Percentiles rank a stretch among this genome's conserved stretches.
phyloP scores from a whole-genome alignment of 2,113 vertebrate genomes.

The Reinhardtius hippoglossoides region DNA sequence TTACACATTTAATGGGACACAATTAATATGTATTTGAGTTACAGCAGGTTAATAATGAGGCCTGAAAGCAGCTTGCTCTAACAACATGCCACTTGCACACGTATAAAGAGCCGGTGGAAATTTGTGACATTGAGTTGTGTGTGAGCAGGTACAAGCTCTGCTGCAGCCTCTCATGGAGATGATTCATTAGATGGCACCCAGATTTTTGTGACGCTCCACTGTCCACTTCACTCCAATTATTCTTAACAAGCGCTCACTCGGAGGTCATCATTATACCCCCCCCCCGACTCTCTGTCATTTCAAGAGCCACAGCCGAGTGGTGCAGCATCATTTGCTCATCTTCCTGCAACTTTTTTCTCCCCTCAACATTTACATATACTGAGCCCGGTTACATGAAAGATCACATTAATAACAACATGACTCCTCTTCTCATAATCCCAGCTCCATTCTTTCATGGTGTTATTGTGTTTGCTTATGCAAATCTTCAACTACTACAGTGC shows the following conservation, averaged over 20 bases:
- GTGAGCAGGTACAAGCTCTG: conserved; percentile 1
- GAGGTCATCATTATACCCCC: conserved; percentile 46
- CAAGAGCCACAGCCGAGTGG: conserved; percentile 5
- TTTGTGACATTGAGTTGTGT: not conserved
- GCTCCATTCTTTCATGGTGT: conserved; percentile 10
- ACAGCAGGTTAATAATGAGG: not conserved
- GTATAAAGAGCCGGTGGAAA: not conserved
- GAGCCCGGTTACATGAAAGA: conserved; percentile 12
- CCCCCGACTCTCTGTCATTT: conserved; percentile 20
- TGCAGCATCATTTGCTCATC: conserved; percentile 11
- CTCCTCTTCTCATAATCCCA: conserved; percentile 9
- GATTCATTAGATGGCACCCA: conserved; percentile 47
- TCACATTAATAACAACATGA: conserved; percentile 18
- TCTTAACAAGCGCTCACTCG: conserved; percentile 52
- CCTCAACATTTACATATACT: not conserved
- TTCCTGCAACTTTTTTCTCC: conserved; percentile 9
- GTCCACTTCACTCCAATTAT: conserved; percentile 62
- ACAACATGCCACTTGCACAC: not conserved
- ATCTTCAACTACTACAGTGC: conserved; percentile 17
- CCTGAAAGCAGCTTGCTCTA: not conserved
- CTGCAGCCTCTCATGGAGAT: conserved; percentile 40
- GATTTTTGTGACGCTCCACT: conserved; percentile 48
- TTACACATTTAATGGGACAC: conserved; percentile 1
- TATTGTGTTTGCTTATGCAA: conserved; percentile 10
- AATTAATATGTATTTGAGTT: not conserved